Base-by-base conservation (phyloP, 2,888 invertebrate species). In the Ornithoptera priamus region DNA sequence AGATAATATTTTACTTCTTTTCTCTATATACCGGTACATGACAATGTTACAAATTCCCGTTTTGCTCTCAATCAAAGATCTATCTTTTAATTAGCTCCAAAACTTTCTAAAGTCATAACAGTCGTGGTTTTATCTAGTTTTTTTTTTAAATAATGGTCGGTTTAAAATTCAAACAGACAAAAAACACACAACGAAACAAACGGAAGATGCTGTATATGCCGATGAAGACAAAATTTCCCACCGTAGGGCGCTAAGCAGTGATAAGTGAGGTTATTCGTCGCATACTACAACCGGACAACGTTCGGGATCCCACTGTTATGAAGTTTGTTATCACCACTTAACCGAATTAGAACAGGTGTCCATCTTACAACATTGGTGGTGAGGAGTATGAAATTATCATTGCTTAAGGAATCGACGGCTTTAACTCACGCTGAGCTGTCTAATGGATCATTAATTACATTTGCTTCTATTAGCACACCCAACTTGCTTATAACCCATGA, bases 181-280 rank as follows among this genome's bases (percentile, higher is more conserved):
- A 46, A 46, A 39, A 10, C 39, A 18, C 5, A n/a, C n/a, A 65
- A 65, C 4, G 30, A 53, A 65, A 57, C 61, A 65, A 3, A 36
- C 24, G 1, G 18, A 71, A n/a, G 71, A 68, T 56, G 62, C 73
- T 75, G 71, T 78, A 74, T 73, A 39, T 64, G 39, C 64, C 71
- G 72, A 73, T 72, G 75, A 72, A 82, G 79, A 79, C 79, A 78
- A 76, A 77, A 78, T 77, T 84, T 84, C 84, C 81, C 84, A 83
- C 78, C 76, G 70, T 18, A 68, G 63, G 61, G 75, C 74, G 80
- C 74, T 84, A 83, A 83, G 68, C 73, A 70, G 70, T 72, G 76
- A 78, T 84, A 83, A 84, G 77, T 81, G 79, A 73, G 71, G 71
- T 72, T 75, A 73, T 75, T 70, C 72, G 64, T 70, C 71, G 60